Evolutionary conservation across 2,113 vertebrate genomes (phyloP).

Genomic region (Anthoscopus minutus): DNA sequence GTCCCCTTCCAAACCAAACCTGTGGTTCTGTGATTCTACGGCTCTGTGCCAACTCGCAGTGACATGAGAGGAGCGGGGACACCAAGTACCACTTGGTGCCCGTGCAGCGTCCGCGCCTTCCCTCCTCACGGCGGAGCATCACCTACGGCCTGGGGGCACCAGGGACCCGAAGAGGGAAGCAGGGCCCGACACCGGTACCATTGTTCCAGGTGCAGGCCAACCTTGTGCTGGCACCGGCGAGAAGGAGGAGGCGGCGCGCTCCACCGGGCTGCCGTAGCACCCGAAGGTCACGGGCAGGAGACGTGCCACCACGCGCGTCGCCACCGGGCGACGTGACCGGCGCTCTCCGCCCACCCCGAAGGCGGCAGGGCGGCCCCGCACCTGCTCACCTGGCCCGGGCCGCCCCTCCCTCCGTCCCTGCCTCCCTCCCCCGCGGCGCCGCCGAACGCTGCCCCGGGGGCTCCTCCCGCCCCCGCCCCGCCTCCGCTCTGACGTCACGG

Average conservation of each 20-base stretch:
- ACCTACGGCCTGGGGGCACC: not conserved
- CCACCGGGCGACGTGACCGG: not conserved
- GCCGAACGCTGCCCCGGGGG: not conserved
- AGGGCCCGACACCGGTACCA: not conserved
- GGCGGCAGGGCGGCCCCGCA: not conserved
- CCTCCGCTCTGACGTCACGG: conserved; percentile 64
- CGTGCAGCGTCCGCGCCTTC: not conserved
- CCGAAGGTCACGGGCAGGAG: not conserved
- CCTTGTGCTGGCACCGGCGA: not conserved
- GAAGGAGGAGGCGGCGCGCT: not conserved
- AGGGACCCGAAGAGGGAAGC: too few relatives aligned
- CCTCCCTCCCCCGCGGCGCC: not conserved
- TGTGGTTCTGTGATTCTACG: not conserved
- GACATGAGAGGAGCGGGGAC: fast-evolving
- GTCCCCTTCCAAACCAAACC: not conserved
- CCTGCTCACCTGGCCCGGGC: conserved; percentile 1
- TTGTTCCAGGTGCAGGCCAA: not conserved
- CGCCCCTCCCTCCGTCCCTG: not conserved
- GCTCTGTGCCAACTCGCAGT: not conserved
- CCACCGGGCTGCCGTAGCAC: not conserved
- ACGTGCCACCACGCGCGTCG: not conserved
- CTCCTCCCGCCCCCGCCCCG: conserved; percentile 33
- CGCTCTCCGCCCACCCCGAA: not conserved
- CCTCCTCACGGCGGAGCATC: not conserved
- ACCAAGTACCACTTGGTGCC: fast-evolving